Evolutionary conservation across 1,140 invertebrate species (phyloP), one percentile per base, ranked within the genome.

Genomic region (Cyrtorhinus lividipennis): DNA sequence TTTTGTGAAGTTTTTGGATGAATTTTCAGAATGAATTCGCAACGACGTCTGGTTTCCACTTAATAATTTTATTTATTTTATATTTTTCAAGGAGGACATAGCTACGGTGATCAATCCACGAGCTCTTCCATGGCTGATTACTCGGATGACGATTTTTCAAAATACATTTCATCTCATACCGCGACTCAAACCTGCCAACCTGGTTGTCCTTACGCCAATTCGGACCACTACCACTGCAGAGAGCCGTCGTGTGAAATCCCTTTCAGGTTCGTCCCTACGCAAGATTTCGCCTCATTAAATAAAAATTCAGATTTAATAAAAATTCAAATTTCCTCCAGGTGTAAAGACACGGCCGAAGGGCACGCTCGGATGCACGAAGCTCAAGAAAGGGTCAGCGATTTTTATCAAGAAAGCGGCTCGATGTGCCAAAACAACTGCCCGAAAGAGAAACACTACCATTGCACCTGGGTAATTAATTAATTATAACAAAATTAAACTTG

Each of bases 381-480:
- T 46, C 90, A 92, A 71, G 87, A 90, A 66, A 81, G 87, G 65
- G 84, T 92, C 26, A 90, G 85, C 0, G 87, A 90, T 24, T 89
- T 85, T 69, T 92, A 87, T 73, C 80, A 77, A 64, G 83, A 84
- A 62, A 81, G 81, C 0, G 26, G n/a, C 58, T 80, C 65, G 8
- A 59, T 53, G 3, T 67, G 81, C 48, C 79, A 79, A 64, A 82
- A 83, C 62, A 79, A 79, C 46, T 93, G 90, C 74, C 83, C 85
- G 61, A 86, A 86, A 64, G 85, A 90, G 66, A 86, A 85, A 60
- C 92, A 95, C 70, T 94, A 86, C 71, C 92, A 95, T 72, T 95
- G 87, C 73, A 86, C 81, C 68, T 87, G 85, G 84, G 80, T 83
- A 74, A 75, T 74, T 38, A 38, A 38, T 38, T 5, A n/a, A n/a